Percentiles rank a stretch among this genome's conserved stretches.
Conservation (phyloP, 1,140 invertebrate genomes). For the Drosophila burlai region DNA sequence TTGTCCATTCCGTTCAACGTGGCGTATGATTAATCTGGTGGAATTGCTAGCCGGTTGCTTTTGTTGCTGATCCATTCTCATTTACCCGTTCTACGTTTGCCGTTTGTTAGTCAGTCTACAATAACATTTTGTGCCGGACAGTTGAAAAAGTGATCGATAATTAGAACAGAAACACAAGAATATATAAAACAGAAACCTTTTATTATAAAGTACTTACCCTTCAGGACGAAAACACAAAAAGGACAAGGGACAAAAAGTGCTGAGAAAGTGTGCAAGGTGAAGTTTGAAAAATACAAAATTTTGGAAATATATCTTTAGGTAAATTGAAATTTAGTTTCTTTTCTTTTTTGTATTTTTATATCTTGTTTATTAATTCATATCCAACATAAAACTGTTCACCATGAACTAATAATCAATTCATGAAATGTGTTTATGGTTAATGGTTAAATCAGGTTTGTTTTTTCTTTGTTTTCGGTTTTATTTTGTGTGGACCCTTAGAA, state of each 20-base stretch:
- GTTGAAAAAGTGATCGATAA: slow-evolving; percentile 36
- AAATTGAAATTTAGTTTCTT: neutral
- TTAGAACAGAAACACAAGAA: slow-evolving; percentile 15
- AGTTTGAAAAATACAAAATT: slow-evolving; percentile 10
- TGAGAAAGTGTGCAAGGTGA: slow-evolving; percentile 30
- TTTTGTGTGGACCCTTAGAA: slow-evolving; percentile 61
- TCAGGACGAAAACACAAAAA: slow-evolving; percentile 43
- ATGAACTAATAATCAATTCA: slow-evolving; percentile 1
- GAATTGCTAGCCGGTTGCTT: slow-evolving; percentile 18
- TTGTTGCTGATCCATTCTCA: slow-evolving; percentile 32
- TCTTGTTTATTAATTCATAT: slow-evolving; percentile 1
- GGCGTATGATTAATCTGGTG: slow-evolving; percentile 52
- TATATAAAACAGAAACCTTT: neutral
- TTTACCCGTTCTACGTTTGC: slow-evolving; percentile 2
- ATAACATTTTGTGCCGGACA: slow-evolving; percentile 55
- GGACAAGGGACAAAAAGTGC: slow-evolving; percentile 34
- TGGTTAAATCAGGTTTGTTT: slow-evolving; percentile 28
- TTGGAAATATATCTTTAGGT: neutral
- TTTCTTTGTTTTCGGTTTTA: slow-evolving; percentile 43
- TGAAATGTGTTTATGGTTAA: slow-evolving; percentile 27
- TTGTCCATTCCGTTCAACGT: slow-evolving; percentile 40
- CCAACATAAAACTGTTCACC: neutral
- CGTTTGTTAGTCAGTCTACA: slow-evolving; percentile 53
- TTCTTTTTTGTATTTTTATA: neutral
- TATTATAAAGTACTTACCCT: slow-evolving; percentile 52